phyloP scores from a whole-genome alignment of 2,797 vertebrate genomes.

The Peromyscus eremicus region DNA sequence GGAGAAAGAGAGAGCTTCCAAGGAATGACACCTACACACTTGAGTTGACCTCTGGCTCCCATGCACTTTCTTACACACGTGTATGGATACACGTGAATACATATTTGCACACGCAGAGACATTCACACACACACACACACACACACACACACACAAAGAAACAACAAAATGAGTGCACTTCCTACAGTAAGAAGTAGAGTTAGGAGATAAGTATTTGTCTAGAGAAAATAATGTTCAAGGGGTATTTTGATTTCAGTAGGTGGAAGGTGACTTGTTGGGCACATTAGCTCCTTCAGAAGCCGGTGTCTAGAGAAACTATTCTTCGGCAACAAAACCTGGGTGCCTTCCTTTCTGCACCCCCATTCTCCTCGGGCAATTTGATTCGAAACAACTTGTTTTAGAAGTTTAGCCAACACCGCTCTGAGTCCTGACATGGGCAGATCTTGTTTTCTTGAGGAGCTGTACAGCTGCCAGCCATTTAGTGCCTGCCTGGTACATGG shows the following conservation, averaged over 20 bases:
- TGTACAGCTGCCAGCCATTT: constrained; percentile 63
- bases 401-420: constrained; percentile 31
- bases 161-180: not conserved
- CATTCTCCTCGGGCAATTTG: not conserved
- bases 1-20: not conserved
- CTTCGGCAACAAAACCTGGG: not conserved
- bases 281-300: constrained; percentile 26
- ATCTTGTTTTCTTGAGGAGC: not conserved
- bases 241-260: constrained; percentile 6
- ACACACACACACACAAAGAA: not conserved
- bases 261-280: not conserved
- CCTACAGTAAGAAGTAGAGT: not conserved
- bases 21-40: not conserved
- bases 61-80: not conserved
- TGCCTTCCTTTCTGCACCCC: not conserved
- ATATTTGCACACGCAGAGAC: not conserved
- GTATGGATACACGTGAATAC: not conserved
- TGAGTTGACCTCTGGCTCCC: not conserved
- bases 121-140: not conserved
- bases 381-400: constrained; percentile 47
- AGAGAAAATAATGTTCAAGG: not conserved
- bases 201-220: not conserved
- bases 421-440: not conserved
- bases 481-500: not conserved
- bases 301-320: constrained; percentile 18